phyloP scores from a whole-genome alignment of 2,888 invertebrate genomes.

The Volucella zonaria region DNA sequence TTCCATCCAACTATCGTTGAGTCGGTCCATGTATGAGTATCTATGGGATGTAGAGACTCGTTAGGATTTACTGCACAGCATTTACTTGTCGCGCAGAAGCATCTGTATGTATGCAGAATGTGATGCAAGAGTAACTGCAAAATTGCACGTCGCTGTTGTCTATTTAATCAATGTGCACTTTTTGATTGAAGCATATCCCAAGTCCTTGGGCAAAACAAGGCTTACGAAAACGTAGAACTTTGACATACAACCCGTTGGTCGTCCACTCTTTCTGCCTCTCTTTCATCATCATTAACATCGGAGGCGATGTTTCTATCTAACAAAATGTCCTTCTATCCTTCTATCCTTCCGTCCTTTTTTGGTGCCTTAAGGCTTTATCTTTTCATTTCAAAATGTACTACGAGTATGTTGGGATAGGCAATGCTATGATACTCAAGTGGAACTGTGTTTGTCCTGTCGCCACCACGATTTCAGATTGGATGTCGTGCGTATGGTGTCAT shows the following conservation, averaged over 20 bases:
- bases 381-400: too few species aligned
- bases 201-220: conserved; percentile 37
- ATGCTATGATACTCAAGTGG: not conserved
- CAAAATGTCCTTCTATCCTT: conserved; percentile 39
- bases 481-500: conserved; percentile 34
- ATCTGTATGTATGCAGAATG: conserved; percentile 3
- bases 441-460: conserved; percentile 10
- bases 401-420: too few species aligned
- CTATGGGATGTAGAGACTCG: too few species aligned
- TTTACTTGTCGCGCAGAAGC: not conserved
- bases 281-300: conserved; percentile 8
- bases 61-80: conserved; percentile 1
- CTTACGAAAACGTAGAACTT: conserved; percentile 15
- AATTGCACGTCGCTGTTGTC: conserved; percentile 48
- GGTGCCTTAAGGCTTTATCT: not conserved
- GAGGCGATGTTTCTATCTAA: conserved; percentile 45
- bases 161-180: conserved; percentile 64
- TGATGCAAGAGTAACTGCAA: not conserved
- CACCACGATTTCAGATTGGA: not conserved
- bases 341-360: too few species aligned
- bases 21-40: not conserved
- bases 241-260: conserved; percentile 32
- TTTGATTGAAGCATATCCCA: conserved; percentile 64
- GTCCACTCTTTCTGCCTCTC: not conserved
- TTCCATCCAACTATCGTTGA: conserved; percentile 27